Percentiles rank a stretch among this genome's conserved stretches.
Conservation (phyloP, 2,113 vertebrate genomes). For the Rhizomys pruinosus region DNA sequence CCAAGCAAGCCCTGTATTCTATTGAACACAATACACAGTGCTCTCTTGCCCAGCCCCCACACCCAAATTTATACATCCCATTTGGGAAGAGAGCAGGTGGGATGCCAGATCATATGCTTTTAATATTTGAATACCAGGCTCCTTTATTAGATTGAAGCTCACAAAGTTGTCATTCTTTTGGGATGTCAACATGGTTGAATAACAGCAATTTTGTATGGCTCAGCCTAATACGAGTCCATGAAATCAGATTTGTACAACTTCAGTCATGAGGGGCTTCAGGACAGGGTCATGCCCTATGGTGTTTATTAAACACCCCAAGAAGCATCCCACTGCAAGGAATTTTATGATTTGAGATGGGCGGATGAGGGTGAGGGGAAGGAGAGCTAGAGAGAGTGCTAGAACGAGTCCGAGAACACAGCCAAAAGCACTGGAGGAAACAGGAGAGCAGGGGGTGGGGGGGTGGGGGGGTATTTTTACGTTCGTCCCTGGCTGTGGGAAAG, state of each 20-base stretch:
- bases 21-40: neutral
- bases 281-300: slow-evolving; percentile 44
- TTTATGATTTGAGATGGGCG: neutral
- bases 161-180: slow-evolving; percentile 46
- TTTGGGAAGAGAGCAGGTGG: slow-evolving; percentile 63
- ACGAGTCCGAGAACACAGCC: neutral
- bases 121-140: slow-evolving; percentile 55
- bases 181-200: slow-evolving; percentile 50
- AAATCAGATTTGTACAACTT: slow-evolving; percentile 60
- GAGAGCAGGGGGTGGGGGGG: neutral
- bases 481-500: neutral
- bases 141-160: slow-evolving; percentile 52
- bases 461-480: neutral
- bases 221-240: slow-evolving; percentile 55
- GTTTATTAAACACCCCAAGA: slow-evolving; percentile 52
- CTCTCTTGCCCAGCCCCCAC: neutral
- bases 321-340: neutral
- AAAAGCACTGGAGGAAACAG: neutral
- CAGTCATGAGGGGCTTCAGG: neutral
- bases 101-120: slow-evolving; percentile 52
- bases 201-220: slow-evolving; percentile 59
- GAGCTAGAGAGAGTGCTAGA: neutral
- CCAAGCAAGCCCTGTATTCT: neutral
- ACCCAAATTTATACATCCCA: neutral
- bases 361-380: neutral